Conservation (phyloP, 1,140 invertebrate species). For the Drosophila baimaii region DNA sequence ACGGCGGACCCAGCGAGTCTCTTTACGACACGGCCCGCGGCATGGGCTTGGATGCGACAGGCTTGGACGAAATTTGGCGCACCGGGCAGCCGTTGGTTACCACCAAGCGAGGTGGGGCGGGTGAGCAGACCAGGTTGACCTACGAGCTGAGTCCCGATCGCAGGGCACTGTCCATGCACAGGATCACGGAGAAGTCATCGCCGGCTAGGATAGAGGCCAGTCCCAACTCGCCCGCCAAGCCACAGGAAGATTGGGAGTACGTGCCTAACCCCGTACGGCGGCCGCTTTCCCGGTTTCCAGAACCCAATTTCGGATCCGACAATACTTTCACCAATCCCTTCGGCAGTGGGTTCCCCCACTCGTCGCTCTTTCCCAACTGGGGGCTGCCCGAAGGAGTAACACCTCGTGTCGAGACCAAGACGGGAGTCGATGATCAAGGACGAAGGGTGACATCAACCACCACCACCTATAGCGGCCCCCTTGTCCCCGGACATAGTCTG, state of each 20-base stretch:
- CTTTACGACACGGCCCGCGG: constrained; percentile 37
- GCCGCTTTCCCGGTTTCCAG: background rate
- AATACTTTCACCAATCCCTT: constrained; percentile 21
- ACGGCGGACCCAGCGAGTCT: constrained; percentile 13
- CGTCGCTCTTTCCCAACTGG: constrained; percentile 19
- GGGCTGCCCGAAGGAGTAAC: constrained; percentile 46
- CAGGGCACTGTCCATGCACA: background rate
- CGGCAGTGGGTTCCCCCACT: background rate
- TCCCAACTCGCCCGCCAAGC: constrained; percentile 16
- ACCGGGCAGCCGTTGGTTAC: constrained; percentile 49
- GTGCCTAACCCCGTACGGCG: constrained; percentile 12
- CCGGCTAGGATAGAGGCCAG: constrained; percentile 4
- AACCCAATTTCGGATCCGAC: background rate
- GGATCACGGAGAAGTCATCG: background rate
- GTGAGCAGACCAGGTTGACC: constrained; percentile 30
- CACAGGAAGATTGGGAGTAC: constrained; percentile 56
- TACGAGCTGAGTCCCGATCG: constrained; percentile 45
- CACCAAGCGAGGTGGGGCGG: constrained; percentile 24
- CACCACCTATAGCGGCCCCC: constrained; percentile 12
- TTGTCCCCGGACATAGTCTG: constrained; percentile 1
- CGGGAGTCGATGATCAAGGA: constrained; percentile 49
- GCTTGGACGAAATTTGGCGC: constrained; percentile 50
- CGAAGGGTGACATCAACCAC: constrained; percentile 48
- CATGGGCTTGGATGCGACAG: constrained; percentile 37
- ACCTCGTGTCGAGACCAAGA: constrained; percentile 51